Percentiles rank a stretch among this genome's conserved stretches.
phyloP scores from a whole-genome alignment of 2,113 vertebrate genomes.

The Campylorhamphus procurvoides region DNA sequence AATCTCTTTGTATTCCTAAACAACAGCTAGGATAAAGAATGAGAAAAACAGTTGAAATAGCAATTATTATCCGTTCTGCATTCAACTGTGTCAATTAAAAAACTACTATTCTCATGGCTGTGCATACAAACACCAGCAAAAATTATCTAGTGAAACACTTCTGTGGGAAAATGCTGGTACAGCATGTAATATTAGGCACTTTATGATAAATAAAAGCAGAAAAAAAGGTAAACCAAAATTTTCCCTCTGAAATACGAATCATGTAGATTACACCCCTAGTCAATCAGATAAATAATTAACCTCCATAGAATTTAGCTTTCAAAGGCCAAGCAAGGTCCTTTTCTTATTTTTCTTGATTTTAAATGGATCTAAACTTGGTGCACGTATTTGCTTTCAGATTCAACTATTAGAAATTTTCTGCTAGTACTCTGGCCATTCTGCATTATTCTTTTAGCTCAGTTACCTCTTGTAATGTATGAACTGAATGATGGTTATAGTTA shows the following conservation, averaged over 20 bases:
- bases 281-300: conserved; percentile 24
- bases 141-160: not conserved
- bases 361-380: not conserved
- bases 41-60: not conserved
- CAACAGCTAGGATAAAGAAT: not conserved
- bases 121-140: not conserved
- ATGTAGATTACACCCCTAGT: not conserved
- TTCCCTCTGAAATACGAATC: not conserved
- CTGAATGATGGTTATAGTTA: not conserved
- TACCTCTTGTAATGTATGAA: not conserved
- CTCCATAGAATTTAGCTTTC: conserved; percentile 30
- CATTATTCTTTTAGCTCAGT: not conserved
- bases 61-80: not conserved
- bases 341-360: conserved; percentile 19
- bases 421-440: not conserved
- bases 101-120: not conserved
- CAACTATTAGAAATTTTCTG: not conserved
- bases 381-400: not conserved
- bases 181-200: not conserved
- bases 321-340: not conserved
- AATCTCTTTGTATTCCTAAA: not conserved
- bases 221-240: not conserved
- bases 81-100: not conserved
- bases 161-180: not conserved
- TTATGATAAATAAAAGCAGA: not conserved